These are phyloP conservation scores for Climacteris rufus DNA, from an alignment of 2,113 vertebrate species.

Conservation along the genomic window DNA sequence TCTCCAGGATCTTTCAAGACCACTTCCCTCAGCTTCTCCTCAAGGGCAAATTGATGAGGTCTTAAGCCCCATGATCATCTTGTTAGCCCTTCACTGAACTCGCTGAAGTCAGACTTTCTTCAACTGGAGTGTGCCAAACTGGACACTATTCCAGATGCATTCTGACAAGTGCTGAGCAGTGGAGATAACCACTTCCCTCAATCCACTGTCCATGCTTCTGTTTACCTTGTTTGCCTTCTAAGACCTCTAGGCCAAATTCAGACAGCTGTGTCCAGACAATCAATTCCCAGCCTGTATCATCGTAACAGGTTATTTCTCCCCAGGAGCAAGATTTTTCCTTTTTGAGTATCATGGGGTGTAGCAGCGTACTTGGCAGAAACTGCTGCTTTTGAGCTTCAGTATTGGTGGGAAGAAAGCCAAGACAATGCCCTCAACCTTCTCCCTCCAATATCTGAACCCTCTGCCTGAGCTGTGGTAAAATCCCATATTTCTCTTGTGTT, in stretches of 20 bases:
- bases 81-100: not conserved
- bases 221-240: not conserved
- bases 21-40: not conserved
- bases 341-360: not conserved
- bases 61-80: not conserved
- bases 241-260: not conserved
- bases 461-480: too few species aligned
- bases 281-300: not conserved
- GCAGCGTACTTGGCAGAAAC: too few species aligned
- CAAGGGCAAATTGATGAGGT: not conserved
- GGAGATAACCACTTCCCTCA: not conserved
- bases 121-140: not conserved
- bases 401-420: too few species aligned
- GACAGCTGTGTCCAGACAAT: not conserved
- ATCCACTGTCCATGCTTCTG: not conserved
- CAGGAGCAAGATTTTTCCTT: not conserved
- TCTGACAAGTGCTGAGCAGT: not conserved
- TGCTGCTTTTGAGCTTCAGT: too few species aligned
- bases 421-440: too few species aligned
- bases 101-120: not conserved
- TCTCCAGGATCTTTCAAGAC: not conserved
- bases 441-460: too few species aligned
- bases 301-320: not conserved
- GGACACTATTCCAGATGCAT: not conserved
- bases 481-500: too few species aligned